Conservation (phyloP, 2,797 vertebrate genomes). For the Lagorchestes hirsutus region DNA sequence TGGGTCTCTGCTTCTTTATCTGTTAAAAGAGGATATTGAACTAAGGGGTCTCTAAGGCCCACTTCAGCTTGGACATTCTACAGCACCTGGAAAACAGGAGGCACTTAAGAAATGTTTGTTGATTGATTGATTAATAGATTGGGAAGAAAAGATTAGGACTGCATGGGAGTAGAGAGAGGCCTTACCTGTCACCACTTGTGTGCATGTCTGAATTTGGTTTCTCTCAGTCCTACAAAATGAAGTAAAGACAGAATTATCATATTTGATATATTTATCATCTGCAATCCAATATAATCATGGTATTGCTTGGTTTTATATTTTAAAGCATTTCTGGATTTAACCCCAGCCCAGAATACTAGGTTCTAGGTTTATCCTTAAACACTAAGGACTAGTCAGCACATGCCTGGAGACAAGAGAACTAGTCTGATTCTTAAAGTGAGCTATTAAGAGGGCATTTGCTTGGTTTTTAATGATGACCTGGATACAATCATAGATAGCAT, state of each 20-base stretch:
- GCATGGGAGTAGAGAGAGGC: background rate
- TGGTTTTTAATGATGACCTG: background rate
- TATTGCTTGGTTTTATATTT: background rate
- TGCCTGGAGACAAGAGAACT: background rate
- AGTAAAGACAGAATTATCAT: constrained; percentile 48
- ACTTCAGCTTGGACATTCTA: background rate
- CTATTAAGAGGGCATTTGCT: background rate
- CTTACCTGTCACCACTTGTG: constrained; percentile 82
- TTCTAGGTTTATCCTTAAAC: background rate
- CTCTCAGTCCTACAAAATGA: constrained; percentile 76
- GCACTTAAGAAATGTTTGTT: background rate
- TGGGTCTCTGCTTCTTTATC: background rate
- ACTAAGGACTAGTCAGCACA: background rate
- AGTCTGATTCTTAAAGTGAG: background rate
- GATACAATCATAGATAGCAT: background rate
- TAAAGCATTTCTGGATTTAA: background rate
- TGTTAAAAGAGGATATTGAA: background rate
- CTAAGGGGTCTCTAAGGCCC: background rate
- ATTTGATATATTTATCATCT: background rate
- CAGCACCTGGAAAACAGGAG: background rate
- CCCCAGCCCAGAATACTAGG: background rate
- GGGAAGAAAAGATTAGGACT: background rate
- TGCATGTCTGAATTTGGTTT: constrained; percentile 54
- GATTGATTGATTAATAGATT: background rate
- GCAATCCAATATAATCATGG: background rate